Conservation (phyloP, 37 sponge, comb jelly and placozoan genomes). For the Eunapius fragilis region DNA sequence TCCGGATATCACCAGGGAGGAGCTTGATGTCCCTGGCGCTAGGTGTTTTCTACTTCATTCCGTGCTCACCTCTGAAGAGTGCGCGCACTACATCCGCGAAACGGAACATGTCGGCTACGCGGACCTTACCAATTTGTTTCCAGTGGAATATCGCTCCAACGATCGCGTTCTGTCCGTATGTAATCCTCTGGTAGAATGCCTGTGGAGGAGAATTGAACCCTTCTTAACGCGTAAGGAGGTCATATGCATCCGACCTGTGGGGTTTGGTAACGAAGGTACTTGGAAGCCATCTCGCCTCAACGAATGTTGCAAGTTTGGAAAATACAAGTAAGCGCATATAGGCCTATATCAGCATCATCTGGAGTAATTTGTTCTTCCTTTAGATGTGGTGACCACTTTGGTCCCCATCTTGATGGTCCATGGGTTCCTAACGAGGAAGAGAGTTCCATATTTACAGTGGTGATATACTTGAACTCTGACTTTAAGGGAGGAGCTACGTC, state of each 20-base stretch:
- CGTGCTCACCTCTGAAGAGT: conserved; percentile 34
- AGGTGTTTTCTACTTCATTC: conserved; percentile 27
- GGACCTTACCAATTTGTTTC: conserved; percentile 21
- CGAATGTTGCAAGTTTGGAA: conserved; percentile 49
- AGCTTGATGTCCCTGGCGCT: conserved; percentile 19
- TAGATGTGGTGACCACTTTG: conserved; percentile 40
- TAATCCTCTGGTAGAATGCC: conserved; percentile 20
- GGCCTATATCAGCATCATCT: too few relatives aligned
- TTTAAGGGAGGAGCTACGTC: conserved; percentile 38
- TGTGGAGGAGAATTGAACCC: conserved; percentile 31
- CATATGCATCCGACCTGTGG: conserved; percentile 32
- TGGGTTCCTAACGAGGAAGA: conserved; percentile 55
- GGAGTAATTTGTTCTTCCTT: background rate
- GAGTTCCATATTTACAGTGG: conserved; percentile 36
- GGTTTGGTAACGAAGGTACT: conserved; percentile 52
- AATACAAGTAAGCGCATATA: conserved; percentile 21
- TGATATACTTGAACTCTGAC: conserved; percentile 45
- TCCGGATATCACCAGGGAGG: too few relatives aligned
- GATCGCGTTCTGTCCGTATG: conserved; percentile 40
- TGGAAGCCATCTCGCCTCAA: conserved; percentile 49
- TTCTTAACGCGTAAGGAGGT: conserved; percentile 32
- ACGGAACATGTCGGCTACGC: conserved; percentile 27
- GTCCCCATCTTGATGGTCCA: conserved; percentile 49
- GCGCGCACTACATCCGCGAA: conserved; percentile 32
- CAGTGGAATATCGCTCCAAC: conserved; percentile 29